Evolutionary conservation across 2,888 invertebrate genomes (phyloP), one percentile per base, ranked within the genome.

Genomic region (Plebejus argus): DNA sequence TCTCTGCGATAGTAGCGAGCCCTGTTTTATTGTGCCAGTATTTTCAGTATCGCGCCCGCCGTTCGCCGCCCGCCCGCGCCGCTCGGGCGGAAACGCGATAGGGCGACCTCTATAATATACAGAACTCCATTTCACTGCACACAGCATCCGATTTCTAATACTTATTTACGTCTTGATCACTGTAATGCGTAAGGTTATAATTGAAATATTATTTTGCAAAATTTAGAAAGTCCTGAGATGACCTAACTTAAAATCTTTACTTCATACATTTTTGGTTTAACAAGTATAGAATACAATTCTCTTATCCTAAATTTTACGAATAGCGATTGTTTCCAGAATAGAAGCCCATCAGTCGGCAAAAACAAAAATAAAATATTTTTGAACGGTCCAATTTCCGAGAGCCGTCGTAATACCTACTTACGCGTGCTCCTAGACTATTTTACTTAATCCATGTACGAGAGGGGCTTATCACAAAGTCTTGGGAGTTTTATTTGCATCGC

Each of bases 21-120:
- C 86, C 89, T 90, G 90, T 90, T 91, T 92, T 92, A 93, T 91
- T 92, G 92, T 92, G 88, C 88, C 85, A 91, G 89, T 91, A 92
- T 92, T 92, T 92, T 90, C 90, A 88, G 86, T 89, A 66, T 66
- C 66, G 66, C 66, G 28, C 20, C 7, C n/a, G 56, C 88, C 91
- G 91, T 91, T 39, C 91, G 92, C 89, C 85, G 85, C 86, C 88
- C 90, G 87, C 87, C 87, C 90, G 87, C 88, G 89, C 88, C 90
- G 87, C 87, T 88, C 90, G 87, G 87, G 90, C 89, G 92, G 92
- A 93, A 92, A 90, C 90, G 84, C 90, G 92, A 93, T 93, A 93
- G 91, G 92, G 90, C 89, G 88, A 86, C 88, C 88, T 86, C 88
- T 83, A 85, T 91, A 88, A 91, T 89, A 88, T 90, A 92, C 88